Base-by-base conservation (phyloP, 2,113 vertebrate species). In the Sterrhoptilus dennistouni region DNA sequence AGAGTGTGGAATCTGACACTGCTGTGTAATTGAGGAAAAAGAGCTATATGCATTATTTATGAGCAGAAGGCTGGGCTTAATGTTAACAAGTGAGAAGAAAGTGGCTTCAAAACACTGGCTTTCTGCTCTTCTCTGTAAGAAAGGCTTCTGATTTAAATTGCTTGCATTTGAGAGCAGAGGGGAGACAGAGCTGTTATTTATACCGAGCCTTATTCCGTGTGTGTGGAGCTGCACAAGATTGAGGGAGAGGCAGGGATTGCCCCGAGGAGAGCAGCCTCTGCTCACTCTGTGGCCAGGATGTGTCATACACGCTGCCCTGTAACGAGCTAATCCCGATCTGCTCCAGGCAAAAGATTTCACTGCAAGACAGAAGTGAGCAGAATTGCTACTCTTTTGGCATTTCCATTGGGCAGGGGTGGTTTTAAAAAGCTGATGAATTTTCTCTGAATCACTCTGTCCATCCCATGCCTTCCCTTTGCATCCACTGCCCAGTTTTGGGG, bases 21-120 rank as follows among this genome's bases (percentile, higher is more conserved):
- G 16, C 71, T 19, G 42, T 96, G 94, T 96, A 96, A 97, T 31
- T 74, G 94, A 97, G 97, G 96, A 83, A 95, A 97, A 95, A 93
- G 89, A 91, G 79, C 77, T 86, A 38, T 79, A 93, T 98, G 97
- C 97, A 98, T 98, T 97, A 98, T 98, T 98, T 97, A 98, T 98
- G 95, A 98, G 95, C 87, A 91, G 93, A 90, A 63, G 71, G 94
- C 96, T 90, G 82, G 87, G 96, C 96, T 94, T 66, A 38, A 92
- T 95, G 95, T 95, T 97, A 97, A 95, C 95, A 81, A 97, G 97
- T 92, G 96, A 97, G 97, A 95, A 95, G 90, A 97, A 97, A 96
- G 96, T 89, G 97, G 94, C 96, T 97, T 96, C 90, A 50, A 91
- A 97, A 95, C 95, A 90, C 95, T 95, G 50, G 35, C 95, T 96